Base-by-base conservation (phyloP, 2,113 vertebrate genomes). In the Pelodiscus sinensis region DNA sequence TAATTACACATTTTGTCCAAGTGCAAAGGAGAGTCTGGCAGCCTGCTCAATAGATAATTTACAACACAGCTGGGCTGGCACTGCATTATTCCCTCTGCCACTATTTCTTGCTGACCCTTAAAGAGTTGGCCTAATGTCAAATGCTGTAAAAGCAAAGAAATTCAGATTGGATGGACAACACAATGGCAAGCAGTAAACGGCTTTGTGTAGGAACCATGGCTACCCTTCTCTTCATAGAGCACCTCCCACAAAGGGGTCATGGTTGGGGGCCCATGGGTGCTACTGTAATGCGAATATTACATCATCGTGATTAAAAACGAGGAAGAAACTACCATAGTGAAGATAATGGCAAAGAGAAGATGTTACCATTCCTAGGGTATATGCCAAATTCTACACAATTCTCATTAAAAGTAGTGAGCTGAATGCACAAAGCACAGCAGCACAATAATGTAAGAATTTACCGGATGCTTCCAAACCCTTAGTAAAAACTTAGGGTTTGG, bases 41-140 rank as follows among this genome's bases (percentile, higher is more conserved):
- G 52, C 73, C 82, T 87, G 50, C 62, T 60, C 80, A 87, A 84
- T 12, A 57, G 62, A 38, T 84, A 81, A 73, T 84, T 87, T 75
- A 71, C n/a, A 88, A 25, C 19, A 52, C 25, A 73, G 85, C 81
- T 62, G 54, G n/a, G 85, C 81, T 62, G 54, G n/a, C 62, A 62
- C 51, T 81, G 52, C 4, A 11, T 65, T 79, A 25, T 54, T 54
- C 38, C 44, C 50, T 50, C 44, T 50, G 14, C 29, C 10, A 54
- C 22, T 44, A 50, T 21, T 68, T 25, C 55, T 84, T 58, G 50
- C 35, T 35, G 65, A 65, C 44, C 62, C 55, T 87, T 75, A 71
- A 92, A 92, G 68, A 54, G 35, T 38, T 84, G 81, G 79, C 31
- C 88, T 11, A 16, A 22, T 71, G 88, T 82, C 81, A 84, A 81